Percentiles rank a stretch among this genome's conserved stretches.
Conservation (phyloP, 2,113 vertebrate species). For the Limanda limanda region DNA sequence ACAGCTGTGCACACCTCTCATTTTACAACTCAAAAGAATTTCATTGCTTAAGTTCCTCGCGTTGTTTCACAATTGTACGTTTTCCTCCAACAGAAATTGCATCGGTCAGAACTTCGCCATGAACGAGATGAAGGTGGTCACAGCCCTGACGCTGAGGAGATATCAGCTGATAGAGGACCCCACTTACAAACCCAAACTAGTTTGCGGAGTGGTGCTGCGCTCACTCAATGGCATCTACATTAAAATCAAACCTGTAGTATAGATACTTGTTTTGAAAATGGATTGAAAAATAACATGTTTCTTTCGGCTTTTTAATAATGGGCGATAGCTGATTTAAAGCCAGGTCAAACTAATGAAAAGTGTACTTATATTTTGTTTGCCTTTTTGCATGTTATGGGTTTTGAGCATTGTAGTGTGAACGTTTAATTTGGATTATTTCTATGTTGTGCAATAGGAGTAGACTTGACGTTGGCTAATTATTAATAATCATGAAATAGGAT, state of each 20-base stretch:
- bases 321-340: background rate
- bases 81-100: conserved; percentile 86
- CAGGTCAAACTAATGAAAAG: background rate
- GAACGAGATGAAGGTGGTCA: conserved; percentile 88
- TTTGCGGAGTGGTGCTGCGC: conserved; percentile 74
- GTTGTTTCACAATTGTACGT: background rate
- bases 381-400: too few species aligned
- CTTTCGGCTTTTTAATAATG: too few species aligned
- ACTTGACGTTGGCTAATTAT: too few species aligned
- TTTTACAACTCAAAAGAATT: too few species aligned
- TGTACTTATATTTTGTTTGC: too few species aligned
- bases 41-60: background rate
- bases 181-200: conserved; percentile 62
- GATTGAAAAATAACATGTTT: too few species aligned
- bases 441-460: too few species aligned
- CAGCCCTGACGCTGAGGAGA: conserved; percentile 83
- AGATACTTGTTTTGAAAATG: too few species aligned
- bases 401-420: too few species aligned
- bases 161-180: conserved; percentile 83
- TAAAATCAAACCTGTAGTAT: conserved; percentile 71
- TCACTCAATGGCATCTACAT: conserved; percentile 87
- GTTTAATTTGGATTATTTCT: too few species aligned
- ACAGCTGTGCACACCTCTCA: too few species aligned
- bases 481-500: too few species aligned
- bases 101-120: conserved; percentile 93